Evolutionary conservation across 2,888 invertebrate species (phyloP).

Genomic region (Cactoblastis cactorum): DNA sequence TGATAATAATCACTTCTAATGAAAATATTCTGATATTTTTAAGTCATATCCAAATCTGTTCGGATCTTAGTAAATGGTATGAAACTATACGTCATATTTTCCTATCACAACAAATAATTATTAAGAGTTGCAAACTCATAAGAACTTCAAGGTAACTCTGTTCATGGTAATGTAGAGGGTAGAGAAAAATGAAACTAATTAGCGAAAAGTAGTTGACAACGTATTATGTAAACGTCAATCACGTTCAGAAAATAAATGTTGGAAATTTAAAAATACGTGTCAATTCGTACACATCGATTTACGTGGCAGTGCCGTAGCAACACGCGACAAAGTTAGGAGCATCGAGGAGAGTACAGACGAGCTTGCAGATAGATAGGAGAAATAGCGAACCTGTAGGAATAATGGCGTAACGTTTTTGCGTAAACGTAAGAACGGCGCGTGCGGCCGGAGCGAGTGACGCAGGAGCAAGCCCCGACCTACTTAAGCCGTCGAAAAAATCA

Average conservation of each 20-base stretch:
- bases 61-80: no score
- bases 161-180: not conserved
- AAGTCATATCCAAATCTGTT: no score
- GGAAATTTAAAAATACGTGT: not conserved
- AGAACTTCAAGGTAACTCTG: not conserved
- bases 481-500: slow-evolving; percentile 76
- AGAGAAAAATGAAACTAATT: slow-evolving; percentile 14
- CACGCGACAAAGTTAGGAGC: not conserved
- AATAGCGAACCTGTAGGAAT: slow-evolving; percentile 39
- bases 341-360: not conserved
- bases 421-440: slow-evolving; percentile 60
- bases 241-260: not conserved
- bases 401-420: slow-evolving; percentile 60
- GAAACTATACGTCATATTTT: no score
- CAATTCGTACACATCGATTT: not conserved
- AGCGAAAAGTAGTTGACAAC: slow-evolving; percentile 12
- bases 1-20: no score
- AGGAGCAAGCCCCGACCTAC: slow-evolving; percentile 75
- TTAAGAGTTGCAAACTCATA: not conserved
- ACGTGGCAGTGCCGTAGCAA: not conserved
- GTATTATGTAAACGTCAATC: slow-evolving; percentile 16
- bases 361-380: slow-evolving; percentile 12
- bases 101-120: no score
- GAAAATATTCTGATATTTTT: no score
- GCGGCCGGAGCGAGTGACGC: slow-evolving; percentile 62